Base-by-base conservation (phyloP, 2,113 vertebrate genomes). In the Platichthys stellatus region DNA sequence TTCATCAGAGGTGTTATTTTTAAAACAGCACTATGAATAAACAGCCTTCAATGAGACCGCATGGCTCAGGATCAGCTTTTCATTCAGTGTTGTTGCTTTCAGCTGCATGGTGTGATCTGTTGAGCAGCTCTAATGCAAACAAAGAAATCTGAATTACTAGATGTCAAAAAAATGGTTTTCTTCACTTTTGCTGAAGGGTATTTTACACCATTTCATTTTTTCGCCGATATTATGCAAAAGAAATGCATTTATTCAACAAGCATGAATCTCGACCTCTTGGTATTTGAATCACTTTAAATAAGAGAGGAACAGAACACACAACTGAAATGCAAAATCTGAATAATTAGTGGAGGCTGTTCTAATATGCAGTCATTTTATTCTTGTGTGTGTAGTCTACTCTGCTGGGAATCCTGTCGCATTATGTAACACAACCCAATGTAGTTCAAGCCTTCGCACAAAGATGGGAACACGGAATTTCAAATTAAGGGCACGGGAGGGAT, bases 1-100 rank as follows among this genome's bases (percentile, higher is more conserved):
- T 83, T 84, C 51, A 81, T 72, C 69, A 1, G 23, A 24, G 71
- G 38, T 76, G 56, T 81, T 88, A 78, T 57, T 89, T 86, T 84
- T 83, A 76, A 81, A 87, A 76, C 57, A 20, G 51, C 38, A 21
- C 65, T 26, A 65, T 78, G 72, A 90, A 83, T 79, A 74, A 86
- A 70, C 73, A 57, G 58, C 43, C 69, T 69, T 78, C 60, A 56
- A 58, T 63, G 23, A 26, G 57, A 17, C 57, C 57, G 28, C 24
- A 3, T 72, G 51, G 24, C 51, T n/a, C 20, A 20, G 51, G 51
- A n/a, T 54, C 20, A 54, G 51, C 51, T 9, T 15, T n/a, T 54
- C 51, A 17, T 14, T 54, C 51, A n/a, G 20, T 8, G 51, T n/a
- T 54, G 51, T n/a, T 54, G 51, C 47, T 51, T 51, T 20, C 4